Conservation (phyloP, 2,113 vertebrate genomes). For the Lipotes vexillifer region DNA sequence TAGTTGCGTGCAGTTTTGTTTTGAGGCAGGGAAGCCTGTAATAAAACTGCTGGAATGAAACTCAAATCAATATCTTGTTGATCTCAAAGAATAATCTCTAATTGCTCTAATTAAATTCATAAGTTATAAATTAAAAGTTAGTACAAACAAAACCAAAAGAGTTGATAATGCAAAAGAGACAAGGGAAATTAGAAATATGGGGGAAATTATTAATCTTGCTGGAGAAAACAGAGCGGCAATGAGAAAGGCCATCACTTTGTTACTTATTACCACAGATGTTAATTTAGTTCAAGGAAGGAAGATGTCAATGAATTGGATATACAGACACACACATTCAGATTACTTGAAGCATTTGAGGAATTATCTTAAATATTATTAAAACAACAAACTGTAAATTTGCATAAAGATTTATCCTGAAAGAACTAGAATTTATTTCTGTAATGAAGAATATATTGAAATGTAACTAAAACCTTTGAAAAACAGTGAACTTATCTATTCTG, state of each 20-base stretch:
- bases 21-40: background rate
- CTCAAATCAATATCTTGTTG: background rate
- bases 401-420: background rate
- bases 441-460: background rate
- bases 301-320: background rate
- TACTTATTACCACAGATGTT: background rate
- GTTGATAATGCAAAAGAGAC: background rate
- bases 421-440: background rate
- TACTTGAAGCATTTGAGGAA: background rate
- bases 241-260: background rate
- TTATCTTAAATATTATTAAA: background rate
- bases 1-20: background rate
- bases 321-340: background rate
- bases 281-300: background rate
- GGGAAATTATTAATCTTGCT: background rate
- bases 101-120: slow-evolving; percentile 13
- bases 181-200: background rate
- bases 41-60: background rate
- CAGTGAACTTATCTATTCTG: background rate
- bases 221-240: background rate
- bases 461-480: background rate
- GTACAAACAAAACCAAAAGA: background rate
- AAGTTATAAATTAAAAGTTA: background rate
- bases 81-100: slow-evolving; percentile 23
- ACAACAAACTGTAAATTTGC: background rate